Evolutionary conservation across 2,113 vertebrate genomes (phyloP).

Genomic region (Notechis scutatus): DNA sequence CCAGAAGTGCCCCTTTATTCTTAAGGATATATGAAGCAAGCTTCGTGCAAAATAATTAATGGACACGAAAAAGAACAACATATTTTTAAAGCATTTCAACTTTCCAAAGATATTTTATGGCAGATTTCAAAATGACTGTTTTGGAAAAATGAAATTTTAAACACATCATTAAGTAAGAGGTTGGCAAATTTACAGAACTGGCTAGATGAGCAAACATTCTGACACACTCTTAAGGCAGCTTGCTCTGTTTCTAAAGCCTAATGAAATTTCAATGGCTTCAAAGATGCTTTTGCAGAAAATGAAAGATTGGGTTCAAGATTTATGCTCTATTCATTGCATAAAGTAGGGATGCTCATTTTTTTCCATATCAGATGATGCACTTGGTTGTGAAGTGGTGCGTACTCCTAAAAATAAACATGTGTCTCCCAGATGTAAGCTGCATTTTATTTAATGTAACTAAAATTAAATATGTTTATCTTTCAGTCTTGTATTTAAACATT

Average conservation of each 20-base stretch:
- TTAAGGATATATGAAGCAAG: background rate
- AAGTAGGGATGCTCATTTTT: background rate
- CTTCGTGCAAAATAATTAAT: background rate
- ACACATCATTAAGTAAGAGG: background rate
- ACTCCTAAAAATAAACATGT: background rate
- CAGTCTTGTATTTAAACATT: background rate
- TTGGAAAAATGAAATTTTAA: background rate
- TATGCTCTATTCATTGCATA: background rate
- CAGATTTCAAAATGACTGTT: background rate
- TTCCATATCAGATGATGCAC: background rate
- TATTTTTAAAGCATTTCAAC: background rate
- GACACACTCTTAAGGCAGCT: background rate
- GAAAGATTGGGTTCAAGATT: background rate
- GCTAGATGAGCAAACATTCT: background rate
- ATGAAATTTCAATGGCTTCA: background rate
- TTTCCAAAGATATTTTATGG: background rate
- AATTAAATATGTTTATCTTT: background rate
- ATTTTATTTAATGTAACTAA: background rate
- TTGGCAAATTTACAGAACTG: background rate
- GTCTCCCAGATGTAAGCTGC: background rate
- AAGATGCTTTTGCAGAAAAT: background rate
- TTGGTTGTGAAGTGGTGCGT: background rate
- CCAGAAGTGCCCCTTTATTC: background rate
- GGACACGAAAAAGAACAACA: background rate
- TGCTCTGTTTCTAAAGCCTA: background rate